These are phyloP conservation scores for Oncorhynchus nerka DNA, from an alignment of 2,113 vertebrate genomes.

Conservation along the genomic window DNA sequence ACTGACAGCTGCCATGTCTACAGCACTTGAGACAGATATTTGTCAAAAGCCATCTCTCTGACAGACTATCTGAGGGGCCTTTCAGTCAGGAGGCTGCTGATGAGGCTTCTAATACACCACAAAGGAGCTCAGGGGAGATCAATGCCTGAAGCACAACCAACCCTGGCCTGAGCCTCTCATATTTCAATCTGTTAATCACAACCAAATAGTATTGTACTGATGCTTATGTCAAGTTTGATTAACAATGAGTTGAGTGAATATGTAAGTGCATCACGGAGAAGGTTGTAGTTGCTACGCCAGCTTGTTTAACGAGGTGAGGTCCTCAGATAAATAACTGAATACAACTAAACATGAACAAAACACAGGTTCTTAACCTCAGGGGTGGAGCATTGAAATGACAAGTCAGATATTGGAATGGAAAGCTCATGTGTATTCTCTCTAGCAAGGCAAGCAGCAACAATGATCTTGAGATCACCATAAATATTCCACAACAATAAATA, in stretches of 20 bases:
- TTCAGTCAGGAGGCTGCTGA: constrained; percentile 35
- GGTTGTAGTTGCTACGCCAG: too few relatives aligned
- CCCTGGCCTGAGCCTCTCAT: not conserved
- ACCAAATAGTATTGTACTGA: not conserved
- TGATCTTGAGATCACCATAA: too few relatives aligned
- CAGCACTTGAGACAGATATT: not conserved
- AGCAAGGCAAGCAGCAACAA: too few relatives aligned
- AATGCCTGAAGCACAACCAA: not conserved
- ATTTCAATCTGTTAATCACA: not conserved
- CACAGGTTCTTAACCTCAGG: too few relatives aligned
- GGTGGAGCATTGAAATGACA: too few relatives aligned
- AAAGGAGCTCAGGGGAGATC: constrained; percentile 26
- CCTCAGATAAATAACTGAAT: too few relatives aligned
- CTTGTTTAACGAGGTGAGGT: too few relatives aligned
- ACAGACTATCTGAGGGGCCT: constrained; percentile 61
- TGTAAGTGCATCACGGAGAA: not conserved
- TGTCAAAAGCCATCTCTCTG: constrained; percentile 40
- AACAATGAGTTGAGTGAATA: not conserved
- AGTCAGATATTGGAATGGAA: too few relatives aligned
- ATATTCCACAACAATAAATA: too few relatives aligned
- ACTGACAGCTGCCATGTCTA: not conserved
- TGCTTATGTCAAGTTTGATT: not conserved
- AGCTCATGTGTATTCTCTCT: too few relatives aligned
- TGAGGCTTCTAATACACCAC: constrained; percentile 31
- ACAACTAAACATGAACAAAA: too few relatives aligned